Evolutionary conservation across 2,888 invertebrate genomes (phyloP).

Genomic region (Drosophila incognita): DNA sequence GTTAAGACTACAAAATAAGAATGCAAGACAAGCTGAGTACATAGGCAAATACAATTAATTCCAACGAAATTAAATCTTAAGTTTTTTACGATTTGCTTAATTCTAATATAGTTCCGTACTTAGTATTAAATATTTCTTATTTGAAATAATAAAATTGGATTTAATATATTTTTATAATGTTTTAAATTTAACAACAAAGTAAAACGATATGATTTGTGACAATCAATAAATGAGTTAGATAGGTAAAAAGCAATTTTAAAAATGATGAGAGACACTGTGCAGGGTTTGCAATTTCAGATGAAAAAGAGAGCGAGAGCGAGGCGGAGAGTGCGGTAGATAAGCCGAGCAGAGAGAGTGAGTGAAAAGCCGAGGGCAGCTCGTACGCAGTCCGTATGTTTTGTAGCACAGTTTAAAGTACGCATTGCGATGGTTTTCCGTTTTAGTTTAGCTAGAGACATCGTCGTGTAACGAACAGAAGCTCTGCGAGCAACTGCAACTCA

Average conservation of each 20-base stretch:
- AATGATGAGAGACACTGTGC: slow-evolving; percentile 2
- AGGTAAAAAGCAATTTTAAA: background rate
- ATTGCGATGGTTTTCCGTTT: slow-evolving; percentile 73
- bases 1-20: too few species aligned
- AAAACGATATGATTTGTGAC: background rate
- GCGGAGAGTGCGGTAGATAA: slow-evolving; percentile 5
- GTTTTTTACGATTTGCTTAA: background rate
- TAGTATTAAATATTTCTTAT: background rate
- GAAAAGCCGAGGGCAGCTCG: slow-evolving; percentile 41
- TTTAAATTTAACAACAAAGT: background rate
- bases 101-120: too few species aligned
- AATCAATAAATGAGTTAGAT: background rate
- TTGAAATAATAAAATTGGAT: background rate
- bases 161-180: background rate
- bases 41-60: too few species aligned
- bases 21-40: too few species aligned
- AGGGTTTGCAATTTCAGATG: slow-evolving; percentile 23
- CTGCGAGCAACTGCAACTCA: slow-evolving; percentile 51
- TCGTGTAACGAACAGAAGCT: slow-evolving; percentile 69
- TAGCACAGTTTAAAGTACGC: slow-evolving; percentile 81
- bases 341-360: slow-evolving; percentile 5
- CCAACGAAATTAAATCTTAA: too few species aligned
- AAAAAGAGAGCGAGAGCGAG: slow-evolving; percentile 18
- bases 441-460: slow-evolving; percentile 82
- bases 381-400: slow-evolving; percentile 40